Conservation (phyloP, 30 jellyfish, hydroid and myxozoan species). For the Hydractinia symbiolongicarpus region DNA sequence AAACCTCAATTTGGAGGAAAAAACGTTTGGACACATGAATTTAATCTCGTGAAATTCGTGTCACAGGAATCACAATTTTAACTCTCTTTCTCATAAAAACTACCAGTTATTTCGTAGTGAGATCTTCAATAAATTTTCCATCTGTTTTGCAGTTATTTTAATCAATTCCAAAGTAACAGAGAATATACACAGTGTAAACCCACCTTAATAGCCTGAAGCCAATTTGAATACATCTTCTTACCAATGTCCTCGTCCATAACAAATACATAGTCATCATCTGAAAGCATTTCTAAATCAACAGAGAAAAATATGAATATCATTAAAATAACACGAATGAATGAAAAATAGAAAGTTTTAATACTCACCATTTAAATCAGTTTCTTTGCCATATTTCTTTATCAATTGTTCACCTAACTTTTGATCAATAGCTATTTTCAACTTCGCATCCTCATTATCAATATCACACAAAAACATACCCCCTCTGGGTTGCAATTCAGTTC, state of each 20-base stretch:
- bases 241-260: not conserved
- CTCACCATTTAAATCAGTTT: slow-evolving; percentile 19
- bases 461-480: slow-evolving; percentile 19
- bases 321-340: not conserved
- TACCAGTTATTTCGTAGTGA: too few relatives aligned
- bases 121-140: too few relatives aligned
- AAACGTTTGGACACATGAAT: too few relatives aligned
- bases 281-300: not conserved
- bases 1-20: too few relatives aligned
- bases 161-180: too few relatives aligned
- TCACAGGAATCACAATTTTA: too few relatives aligned
- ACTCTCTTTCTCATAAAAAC: too few relatives aligned
- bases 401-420: slow-evolving; percentile 19
- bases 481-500: not conserved
- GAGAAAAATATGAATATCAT: too few relatives aligned
- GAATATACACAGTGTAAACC: not conserved
- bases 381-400: slow-evolving; percentile 13
- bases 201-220: slow-evolving; percentile 17
- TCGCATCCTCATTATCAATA: slow-evolving; percentile 16
- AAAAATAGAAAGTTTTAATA: not conserved
- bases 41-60: too few relatives aligned
- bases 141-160: too few relatives aligned
- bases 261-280: slow-evolving; percentile 1
- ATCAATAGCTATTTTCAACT: slow-evolving; percentile 23
- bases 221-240: slow-evolving; percentile 4